These are phyloP conservation scores for Psittacula echo DNA, from an alignment of 2,797 vertebrate species.

Conservation along the genomic window DNA sequence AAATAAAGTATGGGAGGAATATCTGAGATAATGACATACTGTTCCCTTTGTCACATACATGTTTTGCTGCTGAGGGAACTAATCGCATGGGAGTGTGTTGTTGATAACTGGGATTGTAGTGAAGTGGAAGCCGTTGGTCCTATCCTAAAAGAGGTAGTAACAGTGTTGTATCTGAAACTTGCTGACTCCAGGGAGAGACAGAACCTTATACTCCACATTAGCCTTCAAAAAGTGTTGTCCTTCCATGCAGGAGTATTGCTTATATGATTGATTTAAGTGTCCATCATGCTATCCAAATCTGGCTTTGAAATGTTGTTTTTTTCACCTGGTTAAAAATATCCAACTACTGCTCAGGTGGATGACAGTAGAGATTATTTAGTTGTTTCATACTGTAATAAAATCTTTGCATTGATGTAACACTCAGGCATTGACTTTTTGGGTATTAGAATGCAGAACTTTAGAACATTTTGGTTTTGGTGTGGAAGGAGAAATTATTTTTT, in stretches of 20 bases:
- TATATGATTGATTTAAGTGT: neutral
- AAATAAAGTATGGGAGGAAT: neutral
- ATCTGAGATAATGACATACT: neutral
- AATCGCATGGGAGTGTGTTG: neutral
- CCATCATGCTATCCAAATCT: neutral
- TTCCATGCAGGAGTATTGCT: neutral
- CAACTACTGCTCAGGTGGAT: neutral
- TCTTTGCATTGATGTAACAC: neutral
- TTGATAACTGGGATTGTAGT: neutral
- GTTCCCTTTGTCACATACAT: neutral
- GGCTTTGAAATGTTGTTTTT: fast-evolving
- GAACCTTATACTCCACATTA: neutral
- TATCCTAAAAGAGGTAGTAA: neutral
- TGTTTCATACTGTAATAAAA: neutral
- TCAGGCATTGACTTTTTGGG: neutral
- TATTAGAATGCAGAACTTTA: neutral
- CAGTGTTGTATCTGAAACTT: neutral
- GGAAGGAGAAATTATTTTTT: neutral
- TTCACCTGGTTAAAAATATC: neutral
- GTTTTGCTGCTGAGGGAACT: neutral
- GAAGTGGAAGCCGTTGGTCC: neutral
- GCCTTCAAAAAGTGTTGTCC: neutral
- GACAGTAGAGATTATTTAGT: neutral
- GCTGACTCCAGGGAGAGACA: neutral
- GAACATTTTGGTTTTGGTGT: neutral